Conservation (phyloP, 1,140 invertebrate species). For the Drosophila athabasca region DNA sequence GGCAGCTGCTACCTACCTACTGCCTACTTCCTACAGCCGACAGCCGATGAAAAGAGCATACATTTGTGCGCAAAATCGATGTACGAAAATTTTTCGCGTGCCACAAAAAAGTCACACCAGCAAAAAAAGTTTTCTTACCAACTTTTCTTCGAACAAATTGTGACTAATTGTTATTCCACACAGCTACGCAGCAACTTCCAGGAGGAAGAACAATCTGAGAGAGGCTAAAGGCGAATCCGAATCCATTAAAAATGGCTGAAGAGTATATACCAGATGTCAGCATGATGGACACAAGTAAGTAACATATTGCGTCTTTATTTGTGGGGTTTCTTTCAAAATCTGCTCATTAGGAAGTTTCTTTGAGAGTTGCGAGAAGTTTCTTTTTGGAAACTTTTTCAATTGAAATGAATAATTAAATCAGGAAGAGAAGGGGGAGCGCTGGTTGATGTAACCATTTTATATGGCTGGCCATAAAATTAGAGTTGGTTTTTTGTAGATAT, state of each 20-base stretch:
- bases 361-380: conserved; percentile 8
- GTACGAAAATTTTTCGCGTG: conserved; percentile 37
- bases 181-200: conserved; percentile 51
- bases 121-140: neutral
- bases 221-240: conserved; percentile 38
- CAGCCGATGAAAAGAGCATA: conserved; percentile 22
- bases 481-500: neutral
- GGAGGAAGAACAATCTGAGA: conserved; percentile 21
- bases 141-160: conserved; percentile 8
- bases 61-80: conserved; percentile 72
- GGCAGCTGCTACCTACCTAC: conserved; percentile 45
- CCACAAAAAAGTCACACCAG: conserved; percentile 11
- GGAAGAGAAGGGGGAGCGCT: neutral
- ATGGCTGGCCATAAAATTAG: neutral
- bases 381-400: conserved; percentile 14
- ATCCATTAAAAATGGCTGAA: conserved; percentile 74
- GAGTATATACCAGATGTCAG: conserved; percentile 79
- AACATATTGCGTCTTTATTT: conserved; percentile 61
- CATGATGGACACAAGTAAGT: conserved; percentile 82
- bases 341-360: conserved; percentile 32
- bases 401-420: conserved; percentile 38
- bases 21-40: too few species aligned
- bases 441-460: neutral
- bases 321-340: conserved; percentile 8
- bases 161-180: conserved; percentile 63